Evolutionary conservation across 1,140 invertebrate genomes (phyloP), one percentile per base, ranked within the genome.

Genomic region (Ips typographus): DNA sequence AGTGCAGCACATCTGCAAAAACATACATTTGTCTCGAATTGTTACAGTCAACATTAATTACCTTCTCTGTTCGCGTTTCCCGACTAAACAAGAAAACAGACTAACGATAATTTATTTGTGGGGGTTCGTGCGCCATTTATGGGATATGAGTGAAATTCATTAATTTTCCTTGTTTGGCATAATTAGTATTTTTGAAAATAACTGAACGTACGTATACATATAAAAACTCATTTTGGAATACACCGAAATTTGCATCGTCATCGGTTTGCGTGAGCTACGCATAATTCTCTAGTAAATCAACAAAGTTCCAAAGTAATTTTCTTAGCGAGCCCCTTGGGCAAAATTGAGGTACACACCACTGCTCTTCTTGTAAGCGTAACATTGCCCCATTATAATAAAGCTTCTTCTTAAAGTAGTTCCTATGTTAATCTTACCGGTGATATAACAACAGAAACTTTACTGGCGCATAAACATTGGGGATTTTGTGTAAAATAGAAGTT

Each of bases 301-400:
- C 7, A 43, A 55, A 65, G 22, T 66, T 66, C 56, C 55, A 66
- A 58, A 43, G 65, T 68, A 68, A 68, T 68, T 68, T 68, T 52
- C 57, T 61, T 61, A 68, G 56, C 47, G 42, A 56, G 52, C 58
- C 65, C 65, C 65, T 37, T 51, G 65, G 49, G 65, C 40, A 53
- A 68, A 68, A 68, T 68, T 42, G 42, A 42, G 39, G 37, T 43
- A 58, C 57, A 68, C 65, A 68, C 65, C 65, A 68, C 65, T 61
- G 56, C 65, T 68, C 57, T 40, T 42, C 56, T 49, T 22, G 47
- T 22, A 22, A 61, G 44, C 56, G 4, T 52, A 68, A 68, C 64
- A 55, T 66, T 43, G 7, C 43, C 64, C 65, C n/a, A 68, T 68
- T 68, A 68, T 68, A 68, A 68, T 68, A 68, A 68, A 60, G 56